These are phyloP conservation scores for Sminthurides aquaticus DNA, from an alignment of 2,888 invertebrate species.

Conservation along the genomic window DNA sequence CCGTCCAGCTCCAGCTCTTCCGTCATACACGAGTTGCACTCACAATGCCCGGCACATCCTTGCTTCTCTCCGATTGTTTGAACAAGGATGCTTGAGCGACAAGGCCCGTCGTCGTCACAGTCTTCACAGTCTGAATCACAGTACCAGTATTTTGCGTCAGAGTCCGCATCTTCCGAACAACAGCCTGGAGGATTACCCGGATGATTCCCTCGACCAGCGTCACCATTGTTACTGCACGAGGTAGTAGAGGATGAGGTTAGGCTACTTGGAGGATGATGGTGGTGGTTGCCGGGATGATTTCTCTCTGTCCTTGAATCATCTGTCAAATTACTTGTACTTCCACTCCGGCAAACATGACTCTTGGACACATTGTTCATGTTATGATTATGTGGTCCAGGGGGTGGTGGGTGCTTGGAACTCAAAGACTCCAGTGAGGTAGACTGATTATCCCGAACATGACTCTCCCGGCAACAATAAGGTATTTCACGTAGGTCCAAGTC, in stretches of 20 bases:
- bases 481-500: slow-evolving; percentile 41
- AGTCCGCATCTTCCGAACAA: slow-evolving; percentile 1
- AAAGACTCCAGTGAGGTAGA: slow-evolving; percentile 41
- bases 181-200: neutral
- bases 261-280: neutral
- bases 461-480: slow-evolving; percentile 38
- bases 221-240: neutral
- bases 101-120: slow-evolving; percentile 30
- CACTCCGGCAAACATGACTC: neutral
- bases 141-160: slow-evolving; percentile 42
- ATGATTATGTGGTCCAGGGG: slow-evolving; percentile 17
- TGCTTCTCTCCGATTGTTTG: slow-evolving; percentile 38
- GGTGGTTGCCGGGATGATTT: neutral
- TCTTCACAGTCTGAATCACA: slow-evolving; percentile 43
- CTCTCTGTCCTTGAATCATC: neutral
- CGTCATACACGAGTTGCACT: slow-evolving; percentile 37
- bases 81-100: slow-evolving; percentile 24
- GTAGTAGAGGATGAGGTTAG: neutral
- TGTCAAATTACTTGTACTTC: neutral
- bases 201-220: too few relatives aligned
- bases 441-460: slow-evolving; percentile 32
- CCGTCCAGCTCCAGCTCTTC: slow-evolving; percentile 29
- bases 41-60: slow-evolving; percentile 36
- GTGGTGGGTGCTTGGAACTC: slow-evolving; percentile 35
- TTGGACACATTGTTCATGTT: too few relatives aligned